Percentiles rank a stretch among this genome's conserved stretches.
These are phyloP conservation scores for Chaenocephalus aceratus DNA, from an alignment of 2,113 vertebrate genomes.

Conservation along the genomic window DNA sequence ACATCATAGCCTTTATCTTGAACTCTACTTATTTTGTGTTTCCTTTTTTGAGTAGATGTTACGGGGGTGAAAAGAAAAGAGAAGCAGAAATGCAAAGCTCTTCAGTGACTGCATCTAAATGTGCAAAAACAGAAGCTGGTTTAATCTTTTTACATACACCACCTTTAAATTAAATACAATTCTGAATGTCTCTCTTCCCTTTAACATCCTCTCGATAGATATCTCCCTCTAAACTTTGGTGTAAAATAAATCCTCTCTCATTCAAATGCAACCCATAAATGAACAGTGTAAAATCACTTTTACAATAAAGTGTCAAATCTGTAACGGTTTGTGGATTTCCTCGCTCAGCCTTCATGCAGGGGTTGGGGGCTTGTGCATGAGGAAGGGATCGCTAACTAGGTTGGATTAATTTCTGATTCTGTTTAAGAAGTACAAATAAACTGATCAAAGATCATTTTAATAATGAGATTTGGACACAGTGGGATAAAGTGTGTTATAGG, in stretches of 20 bases:
- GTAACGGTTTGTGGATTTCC: conserved; percentile 12
- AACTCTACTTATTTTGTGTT: conserved; percentile 38
- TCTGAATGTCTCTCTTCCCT: conserved; percentile 19
- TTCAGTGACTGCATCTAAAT: conserved; percentile 51
- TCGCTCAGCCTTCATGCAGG: conserved; percentile 30
- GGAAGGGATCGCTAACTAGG: not conserved
- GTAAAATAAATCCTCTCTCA: conserved; percentile 56
- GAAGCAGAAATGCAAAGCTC: conserved; percentile 43
- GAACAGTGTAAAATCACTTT: conserved; percentile 21
- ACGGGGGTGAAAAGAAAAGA: conserved; percentile 10
- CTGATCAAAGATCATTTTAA: not conserved
- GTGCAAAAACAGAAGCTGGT: conserved; percentile 72
- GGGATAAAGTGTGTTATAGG: not conserved
- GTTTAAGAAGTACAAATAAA: not conserved
- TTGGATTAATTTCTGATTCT: conserved; percentile 4
- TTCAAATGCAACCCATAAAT: conserved; percentile 51
- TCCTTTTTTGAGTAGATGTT: conserved; percentile 26
- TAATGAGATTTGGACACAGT: conserved; percentile 2
- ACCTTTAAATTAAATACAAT: conserved; percentile 30
- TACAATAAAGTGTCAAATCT: conserved; percentile 35
- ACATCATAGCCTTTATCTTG: conserved; percentile 62
- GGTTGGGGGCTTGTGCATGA: not conserved
- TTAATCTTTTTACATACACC: conserved; percentile 32
- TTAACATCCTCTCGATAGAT: conserved; percentile 43
- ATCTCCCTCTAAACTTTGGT: conserved; percentile 65